Evolutionary conservation across 2,113 vertebrate species (phyloP), one percentile per base, ranked within the genome.

Genomic region (Globicephala melas): DNA sequence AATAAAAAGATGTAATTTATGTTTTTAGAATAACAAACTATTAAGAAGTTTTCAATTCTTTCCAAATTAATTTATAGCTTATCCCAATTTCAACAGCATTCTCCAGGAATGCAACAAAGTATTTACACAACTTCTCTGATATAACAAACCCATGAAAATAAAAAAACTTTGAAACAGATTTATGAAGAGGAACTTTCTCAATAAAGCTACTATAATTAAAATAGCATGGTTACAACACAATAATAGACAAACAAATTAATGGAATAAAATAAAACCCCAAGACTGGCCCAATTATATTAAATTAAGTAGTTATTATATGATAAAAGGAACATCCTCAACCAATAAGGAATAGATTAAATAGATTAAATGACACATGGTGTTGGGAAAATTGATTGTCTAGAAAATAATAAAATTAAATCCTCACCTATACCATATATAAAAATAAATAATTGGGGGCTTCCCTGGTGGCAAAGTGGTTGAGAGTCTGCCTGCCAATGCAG

Each of bases 41-140:
- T 9, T 53, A 23, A 89, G 33, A 74, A 68, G 13, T 47, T 85
- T 65, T 94, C 31, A 33, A 53, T 71, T 93, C 26, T 50, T 60
- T 58, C 33, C 70, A 84, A 84, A 96, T 71, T 89, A 96, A 93
- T 80, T 44, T 79, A 90, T 63, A 41, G 50, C 68, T 86, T 95
- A 85, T 44, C 23, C 7, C 14, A 87, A 87, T 50, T 86, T 8
- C 47, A 81, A 82, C 0, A 38, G 13, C 3, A 81, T 47, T 94
- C 86, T 80, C 36, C n/a, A 76, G 50, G 7, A 88, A 83, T 70
- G 14, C 62, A 60, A 89, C 7, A 88, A 67, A 70, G 1, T 82
- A 83, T 67, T 95, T 74, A 60, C 55, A 92, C 36, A 89, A 77
- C 20, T 77, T 91, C 33, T 79, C 5, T 83, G 70, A 44, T 84